These are phyloP conservation scores for Epinotia brunnichana DNA, from an alignment of 2,888 invertebrate species.

Conservation along the genomic window DNA sequence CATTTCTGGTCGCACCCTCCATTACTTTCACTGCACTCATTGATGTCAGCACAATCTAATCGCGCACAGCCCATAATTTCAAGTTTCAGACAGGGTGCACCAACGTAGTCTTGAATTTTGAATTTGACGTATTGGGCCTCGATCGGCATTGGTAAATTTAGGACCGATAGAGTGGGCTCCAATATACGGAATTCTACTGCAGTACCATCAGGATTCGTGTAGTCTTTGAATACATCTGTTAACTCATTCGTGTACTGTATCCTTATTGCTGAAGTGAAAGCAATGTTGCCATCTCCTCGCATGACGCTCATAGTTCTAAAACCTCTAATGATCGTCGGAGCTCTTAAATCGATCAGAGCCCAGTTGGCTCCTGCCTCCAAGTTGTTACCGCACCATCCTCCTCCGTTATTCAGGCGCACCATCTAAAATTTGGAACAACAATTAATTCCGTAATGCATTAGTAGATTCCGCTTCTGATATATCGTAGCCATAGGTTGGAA, in stretches of 20 bases:
- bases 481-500: no score
- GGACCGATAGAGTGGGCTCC: conserved; percentile 94
- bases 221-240: conserved; percentile 94
- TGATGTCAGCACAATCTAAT: conserved; percentile 93
- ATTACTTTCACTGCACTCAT: conserved; percentile 93
- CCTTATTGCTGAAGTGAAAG: conserved; percentile 95
- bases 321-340: conserved; percentile 94
- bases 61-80: conserved; percentile 97
- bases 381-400: conserved; percentile 95
- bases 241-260: conserved; percentile 94
- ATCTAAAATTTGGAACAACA: conserved; percentile 80
- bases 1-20: conserved; percentile 98
- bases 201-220: conserved; percentile 95
- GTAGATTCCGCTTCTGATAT: neutral
- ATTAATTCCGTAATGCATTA: neutral
- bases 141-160: conserved; percentile 95
- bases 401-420: conserved; percentile 91
- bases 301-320: conserved; percentile 95
- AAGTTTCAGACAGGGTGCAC: conserved; percentile 94
- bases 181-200: conserved; percentile 96
- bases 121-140: conserved; percentile 95
- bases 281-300: conserved; percentile 91
- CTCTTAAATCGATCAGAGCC: conserved; percentile 93
- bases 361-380: conserved; percentile 94
- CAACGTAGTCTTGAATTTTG: conserved; percentile 93